Percentiles rank a stretch among this genome's conserved stretches.
Evolutionary conservation across 2,797 vertebrate genomes (phyloP).

Genomic region (Danio tinwini): DNA sequence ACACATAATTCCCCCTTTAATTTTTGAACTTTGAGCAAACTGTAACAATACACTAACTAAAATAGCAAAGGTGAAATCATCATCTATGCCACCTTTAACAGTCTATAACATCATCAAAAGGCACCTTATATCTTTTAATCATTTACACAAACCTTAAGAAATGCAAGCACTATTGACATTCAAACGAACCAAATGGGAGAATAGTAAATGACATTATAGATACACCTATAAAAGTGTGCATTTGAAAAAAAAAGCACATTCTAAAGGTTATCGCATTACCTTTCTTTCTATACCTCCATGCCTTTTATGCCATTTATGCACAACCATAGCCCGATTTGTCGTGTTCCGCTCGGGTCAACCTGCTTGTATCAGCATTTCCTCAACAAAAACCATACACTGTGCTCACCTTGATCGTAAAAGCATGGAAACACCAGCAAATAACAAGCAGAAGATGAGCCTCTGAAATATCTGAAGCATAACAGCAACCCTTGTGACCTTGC

Average conservation of each 20-base stretch:
- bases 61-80: too few species aligned
- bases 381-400: neutral
- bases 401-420: constrained; percentile 12
- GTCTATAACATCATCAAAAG: too few species aligned
- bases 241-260: neutral
- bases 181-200: too few species aligned
- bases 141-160: too few species aligned
- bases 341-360: neutral
- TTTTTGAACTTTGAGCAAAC: too few species aligned
- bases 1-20: too few species aligned
- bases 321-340: neutral
- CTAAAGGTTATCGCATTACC: neutral
- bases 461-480: neutral
- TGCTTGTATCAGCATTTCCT: constrained; percentile 43
- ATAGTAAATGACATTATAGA: neutral
- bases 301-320: neutral
- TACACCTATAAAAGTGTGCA: neutral
- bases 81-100: too few species aligned
- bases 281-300: neutral
- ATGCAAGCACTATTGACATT: too few species aligned
- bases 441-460: constrained; percentile 28
- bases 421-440: constrained; percentile 35
- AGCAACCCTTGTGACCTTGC: neutral
- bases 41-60: too few species aligned
- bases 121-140: too few species aligned